Evolutionary conservation across 2,113 vertebrate species (phyloP).

Genomic region (Genyomyrus donnyi): DNA sequence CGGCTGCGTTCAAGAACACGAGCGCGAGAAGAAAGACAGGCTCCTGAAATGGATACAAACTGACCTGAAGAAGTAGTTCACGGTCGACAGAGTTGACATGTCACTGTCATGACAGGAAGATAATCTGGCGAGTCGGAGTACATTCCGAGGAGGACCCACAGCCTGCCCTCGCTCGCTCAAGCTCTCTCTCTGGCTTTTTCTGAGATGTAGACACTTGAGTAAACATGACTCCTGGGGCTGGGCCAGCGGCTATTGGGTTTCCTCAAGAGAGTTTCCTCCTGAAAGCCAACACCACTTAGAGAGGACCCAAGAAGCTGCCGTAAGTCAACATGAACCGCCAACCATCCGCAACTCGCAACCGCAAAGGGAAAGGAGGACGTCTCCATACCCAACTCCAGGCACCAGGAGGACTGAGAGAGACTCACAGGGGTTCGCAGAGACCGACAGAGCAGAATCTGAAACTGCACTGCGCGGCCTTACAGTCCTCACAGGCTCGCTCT

Average conservation of each 20-base stretch:
- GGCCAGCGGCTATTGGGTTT: constrained; percentile 26
- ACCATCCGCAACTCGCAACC: neutral
- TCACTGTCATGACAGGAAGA: neutral
- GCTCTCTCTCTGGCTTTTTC: neutral
- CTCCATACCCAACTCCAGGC: neutral
- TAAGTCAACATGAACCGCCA: neutral
- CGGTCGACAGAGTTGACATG: neutral
- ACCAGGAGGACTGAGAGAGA: neutral
- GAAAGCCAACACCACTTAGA: constrained; percentile 49
- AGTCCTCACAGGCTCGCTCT: neutral
- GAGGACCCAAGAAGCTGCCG: constrained; percentile 30
- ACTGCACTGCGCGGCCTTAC: neutral
- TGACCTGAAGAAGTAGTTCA: neutral
- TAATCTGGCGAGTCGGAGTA: neutral
- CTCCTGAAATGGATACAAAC: neutral
- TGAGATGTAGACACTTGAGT: neutral
- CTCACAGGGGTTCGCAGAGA: neutral
- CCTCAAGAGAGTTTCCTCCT: constrained; percentile 24
- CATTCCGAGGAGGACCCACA: neutral
- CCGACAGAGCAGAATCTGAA: neutral
- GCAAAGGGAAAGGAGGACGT: neutral
- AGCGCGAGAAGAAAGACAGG: neutral
- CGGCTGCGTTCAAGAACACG: neutral
- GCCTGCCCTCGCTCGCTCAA: neutral
- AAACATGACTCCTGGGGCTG: neutral